Conservation (phyloP, 2,888 invertebrate genomes). For the Macaria notata region DNA sequence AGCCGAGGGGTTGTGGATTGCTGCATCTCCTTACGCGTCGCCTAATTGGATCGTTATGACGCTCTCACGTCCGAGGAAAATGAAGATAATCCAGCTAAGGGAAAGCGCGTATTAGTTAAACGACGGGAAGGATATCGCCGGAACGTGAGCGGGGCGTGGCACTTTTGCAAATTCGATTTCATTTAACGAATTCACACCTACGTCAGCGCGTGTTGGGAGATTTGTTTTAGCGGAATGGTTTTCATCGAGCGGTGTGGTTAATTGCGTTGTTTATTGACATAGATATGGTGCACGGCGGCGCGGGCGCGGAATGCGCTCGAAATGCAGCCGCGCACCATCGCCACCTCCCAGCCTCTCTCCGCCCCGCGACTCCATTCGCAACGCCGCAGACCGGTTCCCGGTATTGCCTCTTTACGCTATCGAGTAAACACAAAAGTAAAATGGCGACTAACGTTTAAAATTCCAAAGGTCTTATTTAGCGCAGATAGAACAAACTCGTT, state of each 20-base stretch:
- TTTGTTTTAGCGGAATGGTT: conserved; percentile 11
- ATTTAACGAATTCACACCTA: conserved; percentile 7
- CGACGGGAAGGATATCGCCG: background rate
- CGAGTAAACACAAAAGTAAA: conserved; percentile 32
- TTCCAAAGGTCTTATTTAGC: conserved; percentile 25
- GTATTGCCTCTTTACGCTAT: conserved; percentile 30
- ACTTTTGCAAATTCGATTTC: conserved; percentile 4
- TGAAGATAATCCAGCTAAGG: conserved; percentile 5
- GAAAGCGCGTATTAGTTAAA: conserved; percentile 4
- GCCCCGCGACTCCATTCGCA: conserved; percentile 34
- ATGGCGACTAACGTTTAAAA: conserved; percentile 31
- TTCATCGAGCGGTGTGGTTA: conserved; percentile 27
- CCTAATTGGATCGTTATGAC: conserved; percentile 20
- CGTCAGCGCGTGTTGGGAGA: background rate
- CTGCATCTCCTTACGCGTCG: conserved; percentile 15
- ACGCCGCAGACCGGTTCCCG: conserved; percentile 32
- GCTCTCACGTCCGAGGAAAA: conserved; percentile 6
- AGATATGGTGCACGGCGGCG: conserved; percentile 39
- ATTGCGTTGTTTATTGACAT: conserved; percentile 43
- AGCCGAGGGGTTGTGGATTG: conserved; percentile 12
- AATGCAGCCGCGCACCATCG: conserved; percentile 50
- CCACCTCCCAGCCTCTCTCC: conserved; percentile 40
- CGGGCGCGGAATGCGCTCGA: conserved; percentile 63
- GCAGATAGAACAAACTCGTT: conserved; percentile 21
- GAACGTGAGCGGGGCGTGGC: background rate